Evolutionary conservation across 64 coral and sea anemone species (phyloP).

Genomic region (Cladopsammia gracilis): DNA sequence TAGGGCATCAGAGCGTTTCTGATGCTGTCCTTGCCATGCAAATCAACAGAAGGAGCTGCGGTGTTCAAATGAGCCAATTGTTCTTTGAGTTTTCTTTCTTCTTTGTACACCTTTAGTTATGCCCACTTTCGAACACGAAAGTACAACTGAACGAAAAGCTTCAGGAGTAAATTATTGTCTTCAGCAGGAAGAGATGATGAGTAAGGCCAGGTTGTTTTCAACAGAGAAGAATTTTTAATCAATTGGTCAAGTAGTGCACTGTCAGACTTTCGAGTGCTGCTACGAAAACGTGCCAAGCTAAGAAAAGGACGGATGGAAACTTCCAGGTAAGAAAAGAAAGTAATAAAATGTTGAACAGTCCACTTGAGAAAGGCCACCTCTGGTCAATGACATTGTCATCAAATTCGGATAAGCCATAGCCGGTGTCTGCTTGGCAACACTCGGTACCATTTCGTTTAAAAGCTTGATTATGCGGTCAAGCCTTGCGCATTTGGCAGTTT

Average conservation of each 20-base stretch:
- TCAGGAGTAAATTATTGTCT: background rate
- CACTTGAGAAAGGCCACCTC: constrained; percentile 8
- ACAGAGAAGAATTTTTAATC: background rate
- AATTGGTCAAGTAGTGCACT: constrained; percentile 23
- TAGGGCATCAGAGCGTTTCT: constrained; percentile 15
- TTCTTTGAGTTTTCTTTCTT: background rate
- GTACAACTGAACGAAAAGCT: constrained; percentile 6
- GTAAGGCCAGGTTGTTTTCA: constrained; percentile 24
- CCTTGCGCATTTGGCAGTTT: too few species aligned
- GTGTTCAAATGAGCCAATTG: background rate
- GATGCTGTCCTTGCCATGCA: constrained; percentile 48
- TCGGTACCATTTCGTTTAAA: too few species aligned
- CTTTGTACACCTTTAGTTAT: background rate
- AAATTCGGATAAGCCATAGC: background rate
- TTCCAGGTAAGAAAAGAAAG: constrained; percentile 33
- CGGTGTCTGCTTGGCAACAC: too few species aligned
- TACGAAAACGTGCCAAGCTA: background rate
- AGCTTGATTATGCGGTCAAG: too few species aligned
- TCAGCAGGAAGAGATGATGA: background rate
- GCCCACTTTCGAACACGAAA: constrained; percentile 28
- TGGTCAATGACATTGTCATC: background rate
- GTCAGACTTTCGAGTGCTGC: constrained; percentile 12
- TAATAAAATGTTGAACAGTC: background rate
- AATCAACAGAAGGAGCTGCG: background rate
- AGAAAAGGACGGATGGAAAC: constrained; percentile 36